Conservation (phyloP, 1,140 invertebrate genomes). For the Papilio aristodemus region DNA sequence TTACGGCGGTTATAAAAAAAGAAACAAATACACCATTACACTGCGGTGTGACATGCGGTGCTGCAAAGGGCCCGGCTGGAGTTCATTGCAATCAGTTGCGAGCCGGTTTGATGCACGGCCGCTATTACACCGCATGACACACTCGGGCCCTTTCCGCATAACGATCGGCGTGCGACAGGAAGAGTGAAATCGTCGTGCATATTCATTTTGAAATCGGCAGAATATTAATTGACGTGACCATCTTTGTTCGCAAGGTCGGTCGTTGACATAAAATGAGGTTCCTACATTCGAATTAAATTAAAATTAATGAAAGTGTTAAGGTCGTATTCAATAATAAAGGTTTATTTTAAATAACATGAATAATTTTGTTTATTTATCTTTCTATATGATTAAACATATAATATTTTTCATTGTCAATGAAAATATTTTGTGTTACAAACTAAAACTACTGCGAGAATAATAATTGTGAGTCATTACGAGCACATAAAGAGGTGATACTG, state of each 20-base stretch:
- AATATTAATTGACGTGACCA: slow-evolving; percentile 26
- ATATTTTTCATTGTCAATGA: neutral
- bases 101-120: slow-evolving; percentile 20
- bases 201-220: neutral
- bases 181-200: slow-evolving; percentile 3
- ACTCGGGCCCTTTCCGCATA: slow-evolving; percentile 20
- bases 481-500: neutral
- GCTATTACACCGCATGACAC: slow-evolving; percentile 20
- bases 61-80: neutral
- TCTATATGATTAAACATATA: neutral
- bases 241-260: slow-evolving; percentile 20
- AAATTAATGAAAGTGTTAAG: slow-evolving; percentile 9
- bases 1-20: neutral
- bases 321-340: neutral
- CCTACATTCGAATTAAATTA: slow-evolving; percentile 3
- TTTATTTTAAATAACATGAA: neutral
- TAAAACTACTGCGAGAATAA: neutral
- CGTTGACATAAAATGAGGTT: slow-evolving; percentile 16
- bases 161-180: slow-evolving; percentile 18
- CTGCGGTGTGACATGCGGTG: neutral
- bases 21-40: neutral
- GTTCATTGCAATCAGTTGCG: slow-evolving; percentile 28
- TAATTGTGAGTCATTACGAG: neutral
- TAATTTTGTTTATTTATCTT: neutral
- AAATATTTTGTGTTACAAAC: neutral